phyloP scores from a whole-genome alignment of 1,140 invertebrate species.

The Gonatopus flavifemur region DNA sequence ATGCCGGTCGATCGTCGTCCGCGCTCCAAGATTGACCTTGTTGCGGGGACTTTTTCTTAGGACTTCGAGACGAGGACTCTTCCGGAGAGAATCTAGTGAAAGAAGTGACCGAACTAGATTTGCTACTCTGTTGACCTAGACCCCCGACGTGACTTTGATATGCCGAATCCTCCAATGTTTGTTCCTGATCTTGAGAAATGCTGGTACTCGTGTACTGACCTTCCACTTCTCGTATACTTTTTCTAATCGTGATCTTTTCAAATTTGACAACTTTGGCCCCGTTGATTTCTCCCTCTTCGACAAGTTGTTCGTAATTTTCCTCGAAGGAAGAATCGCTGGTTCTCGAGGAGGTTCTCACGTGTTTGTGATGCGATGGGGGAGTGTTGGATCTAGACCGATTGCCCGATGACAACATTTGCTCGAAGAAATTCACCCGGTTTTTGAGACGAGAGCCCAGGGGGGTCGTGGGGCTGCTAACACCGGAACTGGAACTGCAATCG shows the following conservation, averaged over 20 bases:
- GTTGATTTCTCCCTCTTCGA: conserved; percentile 67
- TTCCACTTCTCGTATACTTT: conserved; percentile 56
- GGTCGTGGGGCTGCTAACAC: conserved; percentile 32
- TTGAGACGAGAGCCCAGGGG: conserved; percentile 62
- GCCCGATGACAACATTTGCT: conserved; percentile 70
- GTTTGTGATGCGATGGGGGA: conserved; percentile 15
- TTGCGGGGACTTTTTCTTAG: conserved; percentile 28
- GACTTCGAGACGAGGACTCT: conserved; percentile 52
- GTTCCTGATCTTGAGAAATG: conserved; percentile 62
- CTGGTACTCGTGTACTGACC: conserved; percentile 36
- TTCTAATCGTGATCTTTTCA: conserved; percentile 66
- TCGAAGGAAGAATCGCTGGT: conserved; percentile 56
- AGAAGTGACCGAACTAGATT: conserved; percentile 57
- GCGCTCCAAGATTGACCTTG: conserved; percentile 30
- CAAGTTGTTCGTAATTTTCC: conserved; percentile 61
- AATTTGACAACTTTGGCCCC: conserved; percentile 68
- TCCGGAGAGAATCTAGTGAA: conserved; percentile 63
- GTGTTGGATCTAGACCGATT: conserved; percentile 41
- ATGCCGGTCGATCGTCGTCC: conserved; percentile 42
- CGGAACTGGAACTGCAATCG: conserved; percentile 11
- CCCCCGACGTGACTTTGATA: conserved; percentile 61
- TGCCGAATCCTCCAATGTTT: conserved; percentile 59
- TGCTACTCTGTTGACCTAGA: conserved; percentile 48
- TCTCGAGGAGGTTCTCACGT: conserved; percentile 27
- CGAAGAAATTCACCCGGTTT: conserved; percentile 75